Base-by-base conservation (phyloP, 2,888 invertebrate genomes). In the Axea sp. region DNA sequence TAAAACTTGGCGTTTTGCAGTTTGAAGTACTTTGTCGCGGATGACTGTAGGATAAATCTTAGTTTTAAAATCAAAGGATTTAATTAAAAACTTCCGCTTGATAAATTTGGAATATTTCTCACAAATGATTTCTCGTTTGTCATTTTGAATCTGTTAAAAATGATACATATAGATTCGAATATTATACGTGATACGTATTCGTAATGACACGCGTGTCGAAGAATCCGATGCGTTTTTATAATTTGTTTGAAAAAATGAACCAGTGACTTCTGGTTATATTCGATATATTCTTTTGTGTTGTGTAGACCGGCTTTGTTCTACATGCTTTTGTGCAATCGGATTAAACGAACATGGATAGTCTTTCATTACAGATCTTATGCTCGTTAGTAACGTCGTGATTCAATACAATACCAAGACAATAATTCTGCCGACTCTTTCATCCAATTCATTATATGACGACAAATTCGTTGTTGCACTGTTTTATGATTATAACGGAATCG, bases 261-360 rank as follows among this genome's bases (percentile, higher is more conserved):
- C n/a, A 33, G 14, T 14, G 6, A 33, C 7, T 9, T 51, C 14
- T 6, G 6, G 17, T 9, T 14, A 17, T 19, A 39, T 51, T 11
- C 47, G 26, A 64, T 31, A 15, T 15, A 22, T 45, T 33, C 33
- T 57, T 47, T 43, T 41, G 14, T 12, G 8, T 7, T 19, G 12
- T 11, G 43, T 9, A 45, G 19, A 35, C 31, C 26, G 41, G 33
- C 41, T 41, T 49, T 59, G 59, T 59, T 68, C 49, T 19, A 15
- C 41, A 28, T 14, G 59, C 57, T 49, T 59, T 59, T 68, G 68
- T 68, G 28, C 31, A 33, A 51, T 51, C 49, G 51, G 49, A 51
- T 59, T 68, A 59, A 59, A 68, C 33, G 68, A 68, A 51, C 68
- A 51, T 59, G 49, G 65, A 41, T 59, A 49, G 59, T 68, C 51